These are phyloP conservation scores for Pampus argenteus DNA, from an alignment of 2,797 vertebrate genomes.

Conservation along the genomic window DNA sequence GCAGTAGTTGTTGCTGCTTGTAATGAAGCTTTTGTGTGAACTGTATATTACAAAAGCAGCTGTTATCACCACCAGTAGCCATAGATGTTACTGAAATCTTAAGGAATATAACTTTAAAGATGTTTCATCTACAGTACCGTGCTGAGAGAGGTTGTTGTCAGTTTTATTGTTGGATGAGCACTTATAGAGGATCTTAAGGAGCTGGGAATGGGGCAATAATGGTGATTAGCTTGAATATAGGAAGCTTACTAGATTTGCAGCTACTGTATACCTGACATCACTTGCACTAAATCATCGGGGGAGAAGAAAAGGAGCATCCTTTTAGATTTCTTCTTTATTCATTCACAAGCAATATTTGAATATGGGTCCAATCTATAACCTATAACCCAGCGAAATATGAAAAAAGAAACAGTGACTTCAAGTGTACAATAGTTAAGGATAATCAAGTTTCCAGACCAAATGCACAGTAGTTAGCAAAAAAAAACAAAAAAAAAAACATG, in stretches of 20 bases:
- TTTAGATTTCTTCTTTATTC: constrained; percentile 63
- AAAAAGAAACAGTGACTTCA: constrained; percentile 27
- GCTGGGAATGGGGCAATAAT: constrained; percentile 40
- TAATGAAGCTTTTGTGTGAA: neutral
- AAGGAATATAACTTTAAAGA: constrained; percentile 37
- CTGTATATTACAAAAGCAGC: neutral
- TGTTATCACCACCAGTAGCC: neutral
- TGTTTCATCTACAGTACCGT: neutral
- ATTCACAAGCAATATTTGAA: constrained; percentile 80
- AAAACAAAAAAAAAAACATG: constrained; percentile 14
- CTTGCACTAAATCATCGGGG: constrained; percentile 75
- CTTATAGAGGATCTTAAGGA: constrained; percentile 43
- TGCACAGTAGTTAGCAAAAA: constrained; percentile 32
- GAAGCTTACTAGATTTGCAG: constrained; percentile 55
- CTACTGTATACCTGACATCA: constrained; percentile 69
- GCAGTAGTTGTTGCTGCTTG: neutral
- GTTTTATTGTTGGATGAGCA: constrained; percentile 22
- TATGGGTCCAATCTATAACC: constrained; percentile 67
- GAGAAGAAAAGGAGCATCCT: constrained; percentile 24
- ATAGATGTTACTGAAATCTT: neutral
- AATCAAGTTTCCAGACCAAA: constrained; percentile 62
- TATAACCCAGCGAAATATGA: constrained; percentile 51
- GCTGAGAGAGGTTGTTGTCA: neutral
- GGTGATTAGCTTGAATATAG: constrained; percentile 27
- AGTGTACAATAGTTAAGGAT: constrained; percentile 50